Evolutionary conservation across 53 echinoderm and acorn worm genomes (phyloP), one percentile per base, ranked within the genome.

Genomic region (Pentamera pediparva): DNA sequence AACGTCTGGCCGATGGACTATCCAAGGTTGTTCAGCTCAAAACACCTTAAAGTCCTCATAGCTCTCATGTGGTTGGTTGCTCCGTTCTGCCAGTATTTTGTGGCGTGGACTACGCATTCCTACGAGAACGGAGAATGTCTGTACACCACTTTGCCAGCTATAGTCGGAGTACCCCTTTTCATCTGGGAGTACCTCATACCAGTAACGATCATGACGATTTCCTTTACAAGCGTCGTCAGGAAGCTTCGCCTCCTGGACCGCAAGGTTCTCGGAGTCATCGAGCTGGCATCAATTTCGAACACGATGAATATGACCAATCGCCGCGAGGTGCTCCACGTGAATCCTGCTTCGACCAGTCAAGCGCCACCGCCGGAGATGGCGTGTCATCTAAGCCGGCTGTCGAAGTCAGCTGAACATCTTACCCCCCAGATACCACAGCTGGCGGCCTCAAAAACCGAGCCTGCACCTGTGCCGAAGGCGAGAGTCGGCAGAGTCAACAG

Each of bases 151-250:
- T 39, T 75, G 5, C 82, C 63, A 34, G 40, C 59, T 37, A 53
- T 24, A 0, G 30, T 82, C 3, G 89, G 89, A 9, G 35, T 85
- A 1, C 19, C 71, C 34, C 55, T 88, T 0, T 92, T 92, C 61
- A 61, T 92, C 0, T 88, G 82, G 83, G 92, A 92, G 15, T 92
- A 82, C 54, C 75, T 88, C 49, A 17, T 89, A 20, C 92, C 92
- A 1, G 37, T 82, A 54, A 37, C 71, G 18, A 56, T 88, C 21
- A 92, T 92, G 92, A 79, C 79, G 11, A 85, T 70, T 39, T 76
- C 85, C 11, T 92, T 85, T 39, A 45, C 77, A 22, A 57, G 63
- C 8, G 79, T 89, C 22, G 65, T 83, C 4, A 38, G 56, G 49
- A 86, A 59, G 13, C 51, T 92, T 27, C 63, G 70, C 25, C 36